Conservation (phyloP, 2,113 vertebrate genomes). For the Tautogolabrus adspersus region DNA sequence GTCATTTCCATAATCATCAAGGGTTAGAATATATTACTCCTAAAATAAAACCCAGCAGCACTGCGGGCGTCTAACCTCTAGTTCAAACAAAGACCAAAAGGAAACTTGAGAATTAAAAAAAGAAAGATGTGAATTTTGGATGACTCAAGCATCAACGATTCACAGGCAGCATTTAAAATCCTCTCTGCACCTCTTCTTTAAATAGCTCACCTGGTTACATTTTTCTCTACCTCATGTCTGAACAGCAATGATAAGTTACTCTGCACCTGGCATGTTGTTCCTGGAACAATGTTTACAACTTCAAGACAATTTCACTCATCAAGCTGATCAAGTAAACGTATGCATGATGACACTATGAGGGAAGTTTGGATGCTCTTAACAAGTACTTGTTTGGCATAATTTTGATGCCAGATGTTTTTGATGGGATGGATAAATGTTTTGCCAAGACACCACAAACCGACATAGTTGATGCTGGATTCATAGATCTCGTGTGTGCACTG, state of each 20-base stretch:
- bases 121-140: conserved; percentile 25
- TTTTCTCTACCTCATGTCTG: conserved; percentile 18
- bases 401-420: conserved; percentile 47
- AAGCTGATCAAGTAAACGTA: conserved; percentile 21
- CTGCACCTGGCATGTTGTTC: conserved; percentile 24
- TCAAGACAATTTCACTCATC: conserved; percentile 41
- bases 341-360: not conserved
- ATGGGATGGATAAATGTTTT: conserved; percentile 51
- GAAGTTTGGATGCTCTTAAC: conserved; percentile 30
- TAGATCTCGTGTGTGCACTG: conserved; percentile 2
- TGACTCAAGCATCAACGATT: conserved; percentile 56
- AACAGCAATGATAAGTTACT: conserved; percentile 21
- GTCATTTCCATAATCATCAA: not conserved
- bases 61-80: conserved; percentile 6
- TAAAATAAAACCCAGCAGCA: not conserved
- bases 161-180: conserved; percentile 26
- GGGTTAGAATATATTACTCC: not conserved
- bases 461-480: conserved; percentile 24
- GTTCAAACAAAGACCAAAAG: conserved; percentile 30
- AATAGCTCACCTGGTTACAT: conserved; percentile 51
- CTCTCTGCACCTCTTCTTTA: conserved; percentile 44
- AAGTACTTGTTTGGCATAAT: conserved; percentile 29
- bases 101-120: conserved; percentile 24
- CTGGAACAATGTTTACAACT: conserved; percentile 14
- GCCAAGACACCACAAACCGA: conserved; percentile 58